Evolutionary conservation across 2,888 invertebrate species (phyloP).

Genomic region (Nematopogon swammerdamellus): DNA sequence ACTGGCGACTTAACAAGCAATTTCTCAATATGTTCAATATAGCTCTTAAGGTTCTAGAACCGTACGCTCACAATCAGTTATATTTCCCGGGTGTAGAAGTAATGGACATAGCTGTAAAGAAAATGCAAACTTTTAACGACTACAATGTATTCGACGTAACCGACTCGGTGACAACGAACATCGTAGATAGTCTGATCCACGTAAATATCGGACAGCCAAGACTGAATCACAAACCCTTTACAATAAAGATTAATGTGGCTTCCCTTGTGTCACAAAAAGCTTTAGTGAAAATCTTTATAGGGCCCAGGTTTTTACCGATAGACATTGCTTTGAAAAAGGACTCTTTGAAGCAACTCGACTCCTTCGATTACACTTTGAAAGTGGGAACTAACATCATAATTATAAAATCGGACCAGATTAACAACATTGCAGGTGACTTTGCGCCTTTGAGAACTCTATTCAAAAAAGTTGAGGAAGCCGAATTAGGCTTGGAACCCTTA

Average conservation of each 20-base stretch:
- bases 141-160: conserved; percentile 62
- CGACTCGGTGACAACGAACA: conserved; percentile 46
- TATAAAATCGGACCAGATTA: conserved; percentile 60
- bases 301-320: conserved; percentile 64
- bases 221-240: conserved; percentile 70
- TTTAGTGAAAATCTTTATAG: conserved; percentile 63
- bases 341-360: conserved; percentile 58
- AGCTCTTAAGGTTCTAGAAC: conserved; percentile 51
- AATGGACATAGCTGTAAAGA: conserved; percentile 59
- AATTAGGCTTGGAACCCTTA: conserved; percentile 47
- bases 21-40: conserved; percentile 54
- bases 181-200: conserved; percentile 25
- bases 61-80: conserved; percentile 59
- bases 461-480: conserved; percentile 58
- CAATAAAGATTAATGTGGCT: conserved; percentile 58
- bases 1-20: conserved; percentile 65
- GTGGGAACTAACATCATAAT: conserved; percentile 63
- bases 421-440: conserved; percentile 57
- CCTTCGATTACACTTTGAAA: conserved; percentile 55
- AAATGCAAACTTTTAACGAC: conserved; percentile 64
- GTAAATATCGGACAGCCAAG: conserved; percentile 57
- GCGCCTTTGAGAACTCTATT: conserved; percentile 57
- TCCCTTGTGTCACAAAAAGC: conserved; percentile 59
- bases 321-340: conserved; percentile 48
- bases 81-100: conserved; percentile 62